phyloP scores from a whole-genome alignment of 2,888 invertebrate genomes.

The Gymnocheta viridis region DNA sequence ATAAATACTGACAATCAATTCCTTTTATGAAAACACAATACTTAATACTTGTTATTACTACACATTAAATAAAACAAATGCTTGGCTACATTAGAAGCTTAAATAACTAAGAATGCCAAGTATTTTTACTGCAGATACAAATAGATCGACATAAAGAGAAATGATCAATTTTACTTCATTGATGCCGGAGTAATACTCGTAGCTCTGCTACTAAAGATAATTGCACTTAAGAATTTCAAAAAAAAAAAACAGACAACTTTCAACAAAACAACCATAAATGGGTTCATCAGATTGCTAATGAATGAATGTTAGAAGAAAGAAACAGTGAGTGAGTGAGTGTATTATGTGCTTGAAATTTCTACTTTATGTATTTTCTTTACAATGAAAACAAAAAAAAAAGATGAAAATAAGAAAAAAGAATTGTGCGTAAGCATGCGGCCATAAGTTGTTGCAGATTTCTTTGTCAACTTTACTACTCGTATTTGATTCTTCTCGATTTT shows the following conservation, averaged over 20 bases:
- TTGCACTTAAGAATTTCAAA: conserved; percentile 35
- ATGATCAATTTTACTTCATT: conserved; percentile 7
- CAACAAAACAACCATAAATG: conserved; percentile 22
- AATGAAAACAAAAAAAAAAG: not conserved
- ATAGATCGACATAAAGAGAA: not conserved
- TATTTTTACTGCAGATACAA: conserved; percentile 12
- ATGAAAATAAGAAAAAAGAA: not conserved
- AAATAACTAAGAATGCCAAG: not conserved
- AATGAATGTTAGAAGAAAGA: conserved; percentile 9
- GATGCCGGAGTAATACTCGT: not conserved
- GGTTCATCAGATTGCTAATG: conserved; percentile 20
- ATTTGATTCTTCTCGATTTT: no score
- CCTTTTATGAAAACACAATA: not conserved
- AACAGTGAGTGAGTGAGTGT: not conserved
- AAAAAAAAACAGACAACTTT: conserved; percentile 3
- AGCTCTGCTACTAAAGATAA: conserved; percentile 10
- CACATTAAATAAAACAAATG: not conserved
- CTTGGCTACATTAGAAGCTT: not conserved
- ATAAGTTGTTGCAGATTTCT: not conserved
- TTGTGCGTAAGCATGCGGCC: not conserved
- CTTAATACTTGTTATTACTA: not conserved
- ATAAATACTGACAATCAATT: not conserved
- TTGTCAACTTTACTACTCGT: not conserved
- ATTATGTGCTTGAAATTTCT: not conserved
- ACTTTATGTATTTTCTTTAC: not conserved